phyloP scores from a whole-genome alignment of 2,888 invertebrate species.

The Polyommatus iphigenia region DNA sequence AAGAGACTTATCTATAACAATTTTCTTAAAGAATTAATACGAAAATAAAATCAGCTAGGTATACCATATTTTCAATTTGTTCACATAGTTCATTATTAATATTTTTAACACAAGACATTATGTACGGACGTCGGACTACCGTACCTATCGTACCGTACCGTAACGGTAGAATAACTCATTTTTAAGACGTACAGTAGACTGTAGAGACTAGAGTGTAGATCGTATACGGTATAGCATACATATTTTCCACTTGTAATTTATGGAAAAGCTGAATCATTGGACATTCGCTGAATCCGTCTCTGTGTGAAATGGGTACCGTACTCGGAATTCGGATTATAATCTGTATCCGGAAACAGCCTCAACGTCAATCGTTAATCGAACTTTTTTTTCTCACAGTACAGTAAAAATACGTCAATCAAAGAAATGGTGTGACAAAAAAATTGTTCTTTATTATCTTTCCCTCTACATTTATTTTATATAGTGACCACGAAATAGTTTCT shows the following conservation, averaged over 20 bases:
- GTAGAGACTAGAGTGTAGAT: no score
- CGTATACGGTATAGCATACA: no score
- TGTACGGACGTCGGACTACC: no score
- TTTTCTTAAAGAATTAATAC: no score
- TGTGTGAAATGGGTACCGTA: neutral
- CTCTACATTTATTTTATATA: constrained; percentile 44
- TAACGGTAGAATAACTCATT: no score
- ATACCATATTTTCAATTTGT: no score
- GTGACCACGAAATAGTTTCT: constrained; percentile 43
- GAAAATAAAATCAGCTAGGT: no score
- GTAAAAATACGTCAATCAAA: constrained; percentile 61
- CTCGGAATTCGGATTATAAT: constrained; percentile 31
- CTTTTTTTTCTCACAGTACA: constrained; percentile 46
- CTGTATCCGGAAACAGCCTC: constrained; percentile 46
- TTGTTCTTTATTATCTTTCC: constrained; percentile 48
- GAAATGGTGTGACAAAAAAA: constrained; percentile 62
- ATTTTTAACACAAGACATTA: no score
- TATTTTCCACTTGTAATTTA: neutral
- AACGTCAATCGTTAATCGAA: constrained; percentile 48
- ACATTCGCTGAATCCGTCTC: neutral
- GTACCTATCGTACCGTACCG: no score
- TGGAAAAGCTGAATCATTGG: neutral
- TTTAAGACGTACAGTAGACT: no score
- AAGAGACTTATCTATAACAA: no score
- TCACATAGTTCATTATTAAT: no score